Evolutionary conservation across 2,888 invertebrate genomes (phyloP).

Genomic region (Drosophila putrida): DNA sequence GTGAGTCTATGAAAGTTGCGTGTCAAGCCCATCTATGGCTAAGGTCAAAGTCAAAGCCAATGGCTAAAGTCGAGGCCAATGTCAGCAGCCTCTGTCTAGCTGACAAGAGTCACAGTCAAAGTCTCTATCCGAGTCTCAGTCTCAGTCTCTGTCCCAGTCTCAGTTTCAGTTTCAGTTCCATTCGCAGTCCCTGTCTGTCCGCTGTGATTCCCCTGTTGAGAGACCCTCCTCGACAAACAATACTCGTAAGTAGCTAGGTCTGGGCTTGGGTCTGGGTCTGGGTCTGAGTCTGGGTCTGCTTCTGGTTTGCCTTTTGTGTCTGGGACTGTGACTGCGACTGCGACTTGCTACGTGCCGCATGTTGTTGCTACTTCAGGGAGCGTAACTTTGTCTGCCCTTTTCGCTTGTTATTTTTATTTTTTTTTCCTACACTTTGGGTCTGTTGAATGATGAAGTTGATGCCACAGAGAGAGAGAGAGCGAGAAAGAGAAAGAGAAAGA

Average conservation of each 20-base stretch:
- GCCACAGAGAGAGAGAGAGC: constrained; percentile 6
- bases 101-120: constrained; percentile 39
- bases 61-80: constrained; percentile 36
- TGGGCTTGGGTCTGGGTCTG: constrained; percentile 9
- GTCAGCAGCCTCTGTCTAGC: constrained; percentile 51
- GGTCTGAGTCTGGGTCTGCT: constrained; percentile 1
- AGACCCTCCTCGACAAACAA: constrained; percentile 49
- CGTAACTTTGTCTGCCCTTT: constrained; percentile 57
- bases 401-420: constrained; percentile 26
- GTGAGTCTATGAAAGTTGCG: constrained; percentile 47
- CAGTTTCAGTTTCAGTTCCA: constrained; percentile 8
- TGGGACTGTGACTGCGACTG: constrained; percentile 33
- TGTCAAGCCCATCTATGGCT: constrained; percentile 48
- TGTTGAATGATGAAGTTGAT: constrained; percentile 35
- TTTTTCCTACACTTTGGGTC: constrained; percentile 6
- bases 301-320: constrained; percentile 23
- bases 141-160: constrained; percentile 34
- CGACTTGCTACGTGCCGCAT: constrained; percentile 70
- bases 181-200: constrained; percentile 22
- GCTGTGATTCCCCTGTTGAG: constrained; percentile 5
- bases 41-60: constrained; percentile 57
- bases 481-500: neutral
- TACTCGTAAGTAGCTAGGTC: constrained; percentile 46
- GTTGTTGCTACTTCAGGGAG: constrained; percentile 49
- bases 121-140: constrained; percentile 60